Evolutionary conservation across 2,797 vertebrate genomes (phyloP), one percentile per base, ranked within the genome.

Genomic region (Cephalopachus bancanus): DNA sequence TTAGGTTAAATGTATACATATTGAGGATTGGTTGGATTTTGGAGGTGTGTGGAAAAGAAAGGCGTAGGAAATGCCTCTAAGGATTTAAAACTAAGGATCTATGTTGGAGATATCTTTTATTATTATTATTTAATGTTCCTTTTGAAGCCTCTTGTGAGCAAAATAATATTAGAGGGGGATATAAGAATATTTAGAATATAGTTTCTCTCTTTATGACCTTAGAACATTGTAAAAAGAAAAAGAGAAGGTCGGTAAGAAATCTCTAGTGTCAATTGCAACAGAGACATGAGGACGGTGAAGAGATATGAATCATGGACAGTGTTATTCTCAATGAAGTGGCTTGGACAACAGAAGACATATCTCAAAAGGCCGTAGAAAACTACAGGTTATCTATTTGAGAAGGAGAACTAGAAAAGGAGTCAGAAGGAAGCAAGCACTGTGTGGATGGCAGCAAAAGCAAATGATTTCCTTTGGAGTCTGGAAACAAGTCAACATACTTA

Each of bases 401-500:
- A 10, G 15, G 12, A 44, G 55, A 30, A 65, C 17, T 84, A 28
- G 84, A 80, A 76, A 84, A 76, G 80, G 33, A 60, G 1, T 44
- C 55, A 53, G 78, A 55, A 57, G n/a, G 26, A 86, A 93, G 22
- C 4, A 37, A 88, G 7, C 17, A 64, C 44, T 65, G 5, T 33
- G 37, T 26, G 53, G 59, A 79, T 69, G 22, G 20, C 22, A 80
- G 28, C 51, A 72, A 83, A 83, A 78, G 26, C 44, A 76, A 78
- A 67, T 87, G 5, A 72, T 80, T 92, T 90, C 28, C 28, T 60
- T 72, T 57, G 14, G 64, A 57, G 15, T 59, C 83, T 76, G n/a
- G 30, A 87, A 95, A 80, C 20, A 91, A 53, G 7, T 69, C 49
- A 30, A 11, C 16, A 17, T 59, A 37, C 89, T 95, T 95, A 86